These are phyloP conservation scores for Reticulitermes speratus DNA, from an alignment of 1,140 invertebrate genomes.

Conservation along the genomic window DNA sequence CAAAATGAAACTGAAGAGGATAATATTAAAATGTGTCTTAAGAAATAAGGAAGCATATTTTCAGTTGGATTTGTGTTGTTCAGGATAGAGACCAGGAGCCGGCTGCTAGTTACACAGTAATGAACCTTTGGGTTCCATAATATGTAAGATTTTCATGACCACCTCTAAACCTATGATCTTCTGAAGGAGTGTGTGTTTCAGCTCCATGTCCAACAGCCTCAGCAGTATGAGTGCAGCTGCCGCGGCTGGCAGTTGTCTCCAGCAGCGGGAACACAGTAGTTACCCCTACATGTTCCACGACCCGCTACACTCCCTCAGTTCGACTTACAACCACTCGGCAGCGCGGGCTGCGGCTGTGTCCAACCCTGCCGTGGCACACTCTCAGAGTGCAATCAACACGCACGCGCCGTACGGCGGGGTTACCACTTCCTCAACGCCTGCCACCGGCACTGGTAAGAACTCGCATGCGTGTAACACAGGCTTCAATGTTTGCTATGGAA, in stretches of 20 bases:
- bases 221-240: constrained; percentile 61
- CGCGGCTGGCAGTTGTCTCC: constrained; percentile 73
- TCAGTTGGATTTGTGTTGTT: too few relatives aligned
- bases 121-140: too few relatives aligned
- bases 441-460: constrained; percentile 40
- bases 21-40: too few relatives aligned
- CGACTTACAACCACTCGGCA: constrained; percentile 61
- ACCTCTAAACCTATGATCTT: too few relatives aligned
- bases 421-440: constrained; percentile 41
- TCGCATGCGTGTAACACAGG: not conserved
- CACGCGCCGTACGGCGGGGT: constrained; percentile 40
- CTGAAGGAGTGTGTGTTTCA: constrained; percentile 43
- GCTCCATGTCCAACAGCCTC: constrained; percentile 77
- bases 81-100: too few relatives aligned
- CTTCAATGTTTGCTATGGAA: too few relatives aligned
- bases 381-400: constrained; percentile 44
- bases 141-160: too few relatives aligned
- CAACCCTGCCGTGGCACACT: constrained; percentile 48
- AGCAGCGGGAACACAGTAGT: constrained; percentile 74
- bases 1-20: too few relatives aligned
- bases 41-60: too few relatives aligned
- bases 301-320: constrained; percentile 70
- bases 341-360: constrained; percentile 50
- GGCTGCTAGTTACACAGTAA: too few relatives aligned
- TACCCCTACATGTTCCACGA: constrained; percentile 96